Evolutionary conservation across 2,797 vertebrate species (phyloP), one percentile per base, ranked within the genome.

Genomic region (Enteromius unitaeniatus): DNA sequence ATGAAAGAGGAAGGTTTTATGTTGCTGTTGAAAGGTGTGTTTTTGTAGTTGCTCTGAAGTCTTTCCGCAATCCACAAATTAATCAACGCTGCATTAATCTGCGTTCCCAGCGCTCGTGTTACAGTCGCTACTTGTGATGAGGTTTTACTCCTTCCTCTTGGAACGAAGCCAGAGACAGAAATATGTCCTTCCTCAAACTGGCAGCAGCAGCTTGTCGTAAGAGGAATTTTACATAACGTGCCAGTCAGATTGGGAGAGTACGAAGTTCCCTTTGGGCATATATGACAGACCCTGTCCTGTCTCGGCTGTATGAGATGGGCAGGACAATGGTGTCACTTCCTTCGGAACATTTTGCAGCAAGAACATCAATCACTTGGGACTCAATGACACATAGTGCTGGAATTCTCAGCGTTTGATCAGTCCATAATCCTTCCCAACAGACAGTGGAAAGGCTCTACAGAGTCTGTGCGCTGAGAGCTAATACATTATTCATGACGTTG

Each of bases 71-170:
- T 11, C 62, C 73, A 73, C 49, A 78, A 64, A 78, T 78, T 69
- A 85, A 86, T 88, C 81, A 85, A 37, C 77, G 49, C 67, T 81
- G 49, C 51, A 62, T 78, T 78, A 72, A 85, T 85, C 67, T 23
- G 47, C 17, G 19, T 42, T 53, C 47, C 37, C 37, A 26, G 58
- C 4, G 19, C 23, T 37, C 31, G 31, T 37, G 14, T 72, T 79
- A 21, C 40, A 65, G 76, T 10, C 31, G 21, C 34, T 65, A 10
- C 40, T 62, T 77, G 37, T 67, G 23, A 64, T 79, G 69, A 86
- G 74, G 14, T 49, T 80, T 80, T 78, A 68, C 81, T 77, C 64
- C 77, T 79, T 86, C 70, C 76, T 85, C 34, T 37, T 51, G 76
- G 70, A 67, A 68, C 77, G 40, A 34, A 78, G 77, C 65, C 67